Conservation (phyloP, 2,797 vertebrate genomes). For the Manis pentadactyla region DNA sequence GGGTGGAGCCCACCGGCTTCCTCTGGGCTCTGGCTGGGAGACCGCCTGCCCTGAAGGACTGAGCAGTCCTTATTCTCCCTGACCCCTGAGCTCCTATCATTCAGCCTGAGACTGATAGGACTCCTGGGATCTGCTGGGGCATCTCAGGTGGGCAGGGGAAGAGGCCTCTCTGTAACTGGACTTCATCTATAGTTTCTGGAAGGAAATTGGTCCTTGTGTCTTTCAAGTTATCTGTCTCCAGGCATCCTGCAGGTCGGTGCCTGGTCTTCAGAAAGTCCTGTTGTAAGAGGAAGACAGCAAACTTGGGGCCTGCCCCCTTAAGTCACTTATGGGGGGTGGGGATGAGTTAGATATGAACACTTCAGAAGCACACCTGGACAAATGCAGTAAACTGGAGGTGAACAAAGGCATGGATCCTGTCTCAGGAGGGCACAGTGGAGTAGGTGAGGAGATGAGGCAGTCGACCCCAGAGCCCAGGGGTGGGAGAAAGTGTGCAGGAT, state of each 20-base stretch:
- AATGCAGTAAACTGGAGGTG: not conserved
- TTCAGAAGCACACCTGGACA: not conserved
- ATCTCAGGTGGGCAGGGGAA: not conserved
- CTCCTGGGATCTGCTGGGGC: rapidly evolving
- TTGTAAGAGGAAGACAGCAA: not conserved
- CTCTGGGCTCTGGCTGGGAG: not conserved
- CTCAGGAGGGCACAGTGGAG: not conserved
- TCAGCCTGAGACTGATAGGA: not conserved
- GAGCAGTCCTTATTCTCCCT: not conserved
- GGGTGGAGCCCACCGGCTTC: not conserved
- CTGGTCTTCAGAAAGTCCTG: not conserved
- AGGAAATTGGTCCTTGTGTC: not conserved
- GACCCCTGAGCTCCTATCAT: not conserved
- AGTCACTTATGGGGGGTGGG: not conserved
- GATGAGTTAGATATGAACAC: not conserved
- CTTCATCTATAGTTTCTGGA: not conserved
- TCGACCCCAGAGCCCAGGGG: not conserved
- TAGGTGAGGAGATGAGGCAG: not conserved
- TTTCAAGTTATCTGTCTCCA: not conserved
- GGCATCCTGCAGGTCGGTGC: not conserved
- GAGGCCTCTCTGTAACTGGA: not conserved
- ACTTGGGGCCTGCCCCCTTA: not conserved
- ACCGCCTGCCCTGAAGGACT: no score
- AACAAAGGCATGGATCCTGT: not conserved
- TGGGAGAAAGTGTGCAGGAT: not conserved